Base-by-base conservation (phyloP, 2,888 invertebrate genomes). In the Sinohyriopsis cumingii region DNA sequence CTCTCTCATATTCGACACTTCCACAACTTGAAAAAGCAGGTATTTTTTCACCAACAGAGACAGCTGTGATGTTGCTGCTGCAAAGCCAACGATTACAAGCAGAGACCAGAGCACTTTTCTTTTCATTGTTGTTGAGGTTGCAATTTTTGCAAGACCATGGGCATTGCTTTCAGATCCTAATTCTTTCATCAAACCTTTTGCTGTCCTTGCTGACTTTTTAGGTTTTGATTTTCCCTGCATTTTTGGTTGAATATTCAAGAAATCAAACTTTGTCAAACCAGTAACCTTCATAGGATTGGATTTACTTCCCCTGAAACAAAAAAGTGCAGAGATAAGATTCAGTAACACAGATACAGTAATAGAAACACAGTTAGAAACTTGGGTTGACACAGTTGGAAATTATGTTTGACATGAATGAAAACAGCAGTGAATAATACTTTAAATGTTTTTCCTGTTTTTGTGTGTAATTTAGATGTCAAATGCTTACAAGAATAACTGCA, bases 81-180 rank as follows among this genome's bases (percentile, higher is more conserved):
- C 85, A 76, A 87, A 85, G 18, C 86, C 87, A 20, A 85, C 78
- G 63, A 87, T 85, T 19, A 87, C 87, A 63, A 86, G 69, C 22
- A 87, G 69, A 1, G 84, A 81, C 87, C 87, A 87, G 72, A 85
- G 82, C 28, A 87, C 85, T 76, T 86, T 86, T 7, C 86, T 72
- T 71, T 82, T 82, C 18, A 84, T 84, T 64, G 83, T 82, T 12
- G 60, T 62, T 7, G 87, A 83, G 25, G 84, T 85, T 20, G 84
- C 83, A 60, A 86, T 84, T 73, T 85, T 85, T 20, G 86, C 84
- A 22, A 86, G 81, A 53, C 86, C 86, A 68, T 87, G 86, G 22
- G 86, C 86, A 60, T 85, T 86, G 67, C 86, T 86, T 68, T 86
- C 86, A 1, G 86, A 82, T 15, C 85, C 86, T 22, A 86, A 80